phyloP scores from a whole-genome alignment of 2,797 vertebrate species.

The Acrossocheilus fasciatus region DNA sequence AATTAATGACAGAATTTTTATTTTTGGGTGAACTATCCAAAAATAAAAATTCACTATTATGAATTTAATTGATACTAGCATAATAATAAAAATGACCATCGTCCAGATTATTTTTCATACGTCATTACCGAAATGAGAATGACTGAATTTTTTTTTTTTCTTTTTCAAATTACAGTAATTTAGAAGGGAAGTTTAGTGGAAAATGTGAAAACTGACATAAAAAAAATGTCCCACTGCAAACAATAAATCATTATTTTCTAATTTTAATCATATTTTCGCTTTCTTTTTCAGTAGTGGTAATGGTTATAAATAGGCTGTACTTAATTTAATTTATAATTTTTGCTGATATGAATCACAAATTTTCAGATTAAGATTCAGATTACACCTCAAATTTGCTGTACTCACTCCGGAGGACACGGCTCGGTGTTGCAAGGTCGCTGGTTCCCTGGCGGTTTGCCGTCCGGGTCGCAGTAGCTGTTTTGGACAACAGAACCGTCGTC shows the following conservation, averaged over 20 bases:
- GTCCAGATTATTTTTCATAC: not conserved
- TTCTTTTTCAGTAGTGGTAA: not conserved
- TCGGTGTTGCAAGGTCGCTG: constrained; percentile 94
- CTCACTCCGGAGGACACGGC: constrained; percentile 96
- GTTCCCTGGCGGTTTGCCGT: constrained; percentile 93
- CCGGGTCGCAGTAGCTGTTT: constrained; percentile 95
- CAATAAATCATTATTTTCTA: not conserved
- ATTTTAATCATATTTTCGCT: not conserved
- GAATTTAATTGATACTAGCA: not conserved
- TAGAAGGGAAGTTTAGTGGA: not conserved
- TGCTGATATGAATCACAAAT: not conserved
- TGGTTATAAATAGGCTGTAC: not conserved
- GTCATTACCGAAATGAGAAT: not conserved
- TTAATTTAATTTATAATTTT: not conserved
- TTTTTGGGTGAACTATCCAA: too few relatives aligned
- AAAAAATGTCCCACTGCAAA: not conserved
- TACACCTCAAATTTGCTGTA: constrained; percentile 54
- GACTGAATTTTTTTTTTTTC: too few relatives aligned
- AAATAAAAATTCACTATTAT: too few relatives aligned
- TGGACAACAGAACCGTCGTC: constrained; percentile 96
- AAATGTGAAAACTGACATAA: not conserved
- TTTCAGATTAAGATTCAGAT: not conserved
- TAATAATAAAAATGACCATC: not conserved
- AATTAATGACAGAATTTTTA: not conserved
- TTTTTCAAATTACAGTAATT: not conserved